Conservation (phyloP, 2,888 invertebrate species). For the Morpho deidamia region DNA sequence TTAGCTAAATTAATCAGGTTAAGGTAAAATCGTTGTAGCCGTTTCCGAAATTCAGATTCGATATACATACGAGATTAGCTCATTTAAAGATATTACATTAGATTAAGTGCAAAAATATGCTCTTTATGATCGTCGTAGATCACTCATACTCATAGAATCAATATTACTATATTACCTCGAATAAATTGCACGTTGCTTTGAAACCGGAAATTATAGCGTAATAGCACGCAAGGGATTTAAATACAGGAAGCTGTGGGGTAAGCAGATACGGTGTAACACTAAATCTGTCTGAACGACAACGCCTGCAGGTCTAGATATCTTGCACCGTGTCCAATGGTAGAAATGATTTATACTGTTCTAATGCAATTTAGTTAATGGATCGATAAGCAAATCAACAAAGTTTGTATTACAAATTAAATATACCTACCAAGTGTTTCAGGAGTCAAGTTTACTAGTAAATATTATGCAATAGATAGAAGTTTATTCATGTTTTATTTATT, state of each 20-base stretch:
- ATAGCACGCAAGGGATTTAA: conserved; percentile 12
- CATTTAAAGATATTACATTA: too few species aligned
- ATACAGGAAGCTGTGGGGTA: conserved; percentile 19
- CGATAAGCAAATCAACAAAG: conserved; percentile 4
- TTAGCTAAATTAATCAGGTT: too few species aligned
- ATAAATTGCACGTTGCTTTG: not conserved
- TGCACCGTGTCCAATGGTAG: conserved; percentile 11
- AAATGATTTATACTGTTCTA: conserved; percentile 10
- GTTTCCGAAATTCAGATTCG: too few species aligned
- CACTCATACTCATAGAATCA: too few species aligned
- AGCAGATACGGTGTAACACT: conserved; percentile 15
- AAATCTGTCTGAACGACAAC: conserved; percentile 20
- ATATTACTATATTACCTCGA: not conserved
- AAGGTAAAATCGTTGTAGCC: too few species aligned
- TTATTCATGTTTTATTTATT: too few species aligned
- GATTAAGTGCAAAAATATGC: too few species aligned
- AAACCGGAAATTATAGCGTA: conserved; percentile 3
- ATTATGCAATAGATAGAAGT: too few species aligned
- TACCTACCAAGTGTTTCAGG: not conserved
- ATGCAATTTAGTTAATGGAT: conserved; percentile 6
- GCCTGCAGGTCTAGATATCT: conserved; percentile 21
- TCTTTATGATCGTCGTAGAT: too few species aligned
- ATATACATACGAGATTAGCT: too few species aligned
- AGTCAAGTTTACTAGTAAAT: not conserved
- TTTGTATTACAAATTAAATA: conserved; percentile 1